Conservation (phyloP, 2,888 invertebrate species). For the Cheilosia scutellata region DNA sequence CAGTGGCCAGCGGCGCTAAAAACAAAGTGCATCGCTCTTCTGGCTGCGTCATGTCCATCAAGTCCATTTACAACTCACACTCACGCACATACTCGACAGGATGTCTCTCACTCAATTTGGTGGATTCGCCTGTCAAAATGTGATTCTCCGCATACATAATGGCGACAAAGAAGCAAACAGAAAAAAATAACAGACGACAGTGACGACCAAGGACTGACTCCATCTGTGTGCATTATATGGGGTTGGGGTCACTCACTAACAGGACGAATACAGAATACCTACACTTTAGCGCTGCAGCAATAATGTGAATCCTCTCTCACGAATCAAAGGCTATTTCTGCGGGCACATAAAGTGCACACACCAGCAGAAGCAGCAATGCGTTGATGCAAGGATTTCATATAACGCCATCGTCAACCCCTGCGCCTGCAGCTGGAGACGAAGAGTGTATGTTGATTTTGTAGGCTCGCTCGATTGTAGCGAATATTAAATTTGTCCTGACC, state of each 20-base stretch:
- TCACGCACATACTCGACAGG: slow-evolving; percentile 32
- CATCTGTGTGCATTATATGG: slow-evolving; percentile 39
- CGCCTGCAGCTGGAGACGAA: background rate
- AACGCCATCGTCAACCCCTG: background rate
- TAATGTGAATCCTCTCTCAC: slow-evolving; percentile 73
- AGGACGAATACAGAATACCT: background rate
- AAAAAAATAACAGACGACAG: background rate
- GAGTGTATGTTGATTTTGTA: slow-evolving; percentile 45
- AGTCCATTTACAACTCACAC: slow-evolving; percentile 62
- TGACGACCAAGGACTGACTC: slow-evolving; percentile 27
- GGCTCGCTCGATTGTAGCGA: slow-evolving; percentile 57
- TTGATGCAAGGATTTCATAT: slow-evolving; percentile 49
- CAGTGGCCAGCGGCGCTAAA: slow-evolving; percentile 4
- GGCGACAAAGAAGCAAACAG: slow-evolving; percentile 39
- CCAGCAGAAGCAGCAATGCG: slow-evolving; percentile 44
- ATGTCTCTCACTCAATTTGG: slow-evolving; percentile 75
- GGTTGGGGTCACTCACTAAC: slow-evolving; percentile 1
- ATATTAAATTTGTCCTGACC: slow-evolving; percentile 72
- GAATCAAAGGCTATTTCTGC: slow-evolving; percentile 76
- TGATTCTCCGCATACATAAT: slow-evolving; percentile 63
- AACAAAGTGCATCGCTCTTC: slow-evolving; percentile 63
- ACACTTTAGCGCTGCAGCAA: slow-evolving; percentile 64
- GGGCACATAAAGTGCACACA: slow-evolving; percentile 74
- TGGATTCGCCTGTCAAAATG: slow-evolving; percentile 74
- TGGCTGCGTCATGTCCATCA: slow-evolving; percentile 55